Percentiles rank a stretch among this genome's conserved stretches.
phyloP scores from a whole-genome alignment of 2,113 vertebrate genomes.

The Ivindomyrus marchei region DNA sequence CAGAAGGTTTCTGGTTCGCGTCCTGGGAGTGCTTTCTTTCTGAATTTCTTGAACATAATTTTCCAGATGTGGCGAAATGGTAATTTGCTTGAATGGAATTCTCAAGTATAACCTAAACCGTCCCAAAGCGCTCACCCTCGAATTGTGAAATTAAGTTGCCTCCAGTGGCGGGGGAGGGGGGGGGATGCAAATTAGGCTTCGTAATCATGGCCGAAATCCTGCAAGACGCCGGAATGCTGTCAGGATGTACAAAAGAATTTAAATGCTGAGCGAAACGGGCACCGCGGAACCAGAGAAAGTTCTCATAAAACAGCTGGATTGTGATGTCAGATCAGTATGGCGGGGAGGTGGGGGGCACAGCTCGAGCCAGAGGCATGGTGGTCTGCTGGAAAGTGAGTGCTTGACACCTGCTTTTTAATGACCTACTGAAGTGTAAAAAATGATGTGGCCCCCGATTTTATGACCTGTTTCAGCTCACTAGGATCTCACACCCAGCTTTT shows the following conservation, averaged over 20 bases:
- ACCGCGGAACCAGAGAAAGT: background rate
- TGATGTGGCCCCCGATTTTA: conserved; percentile 28
- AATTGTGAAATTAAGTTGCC: background rate
- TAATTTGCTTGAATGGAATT: background rate
- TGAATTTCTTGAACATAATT: background rate
- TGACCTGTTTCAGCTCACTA: conserved; percentile 7
- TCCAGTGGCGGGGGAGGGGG: background rate
- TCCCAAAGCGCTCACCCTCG: background rate
- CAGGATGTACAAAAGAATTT: background rate
- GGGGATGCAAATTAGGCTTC: background rate
- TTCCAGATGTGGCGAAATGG: background rate
- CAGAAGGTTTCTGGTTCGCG: background rate
- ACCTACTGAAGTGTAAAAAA: conserved; percentile 36
- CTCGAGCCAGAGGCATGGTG: conserved; percentile 34
- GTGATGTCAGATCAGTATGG: conserved; percentile 24
- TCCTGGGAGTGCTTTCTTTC: background rate
- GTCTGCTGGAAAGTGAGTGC: conserved; percentile 31
- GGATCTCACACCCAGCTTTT: conserved; percentile 2
- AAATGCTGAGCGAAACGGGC: background rate
- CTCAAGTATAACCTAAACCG: background rate
- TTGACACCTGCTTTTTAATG: conserved; percentile 41
- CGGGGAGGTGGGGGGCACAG: conserved; percentile 13
- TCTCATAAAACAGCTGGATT: conserved; percentile 10
- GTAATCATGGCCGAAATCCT: background rate
- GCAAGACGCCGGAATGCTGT: background rate